A percentile compares a stretch with the other conserved stretches of the same genome.
These are phyloP conservation scores for Orthonychiurus folsomi DNA, from an alignment of 2,888 invertebrate species.

Conservation along the genomic window DNA sequence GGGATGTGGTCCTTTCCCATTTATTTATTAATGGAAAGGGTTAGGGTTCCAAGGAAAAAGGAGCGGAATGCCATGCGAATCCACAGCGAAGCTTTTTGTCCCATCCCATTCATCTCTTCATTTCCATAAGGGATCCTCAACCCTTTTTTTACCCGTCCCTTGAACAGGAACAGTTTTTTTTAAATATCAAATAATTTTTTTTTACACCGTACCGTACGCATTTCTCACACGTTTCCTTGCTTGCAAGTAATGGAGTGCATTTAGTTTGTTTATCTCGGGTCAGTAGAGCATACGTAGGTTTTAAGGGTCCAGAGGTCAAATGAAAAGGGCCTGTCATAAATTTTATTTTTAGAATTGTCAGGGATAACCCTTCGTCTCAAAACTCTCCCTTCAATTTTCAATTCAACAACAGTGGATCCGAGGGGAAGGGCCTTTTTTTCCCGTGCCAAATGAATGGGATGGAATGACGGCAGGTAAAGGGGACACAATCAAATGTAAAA, in stretches of 20 bases:
- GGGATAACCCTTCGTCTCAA: neutral
- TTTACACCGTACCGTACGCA: too few species aligned
- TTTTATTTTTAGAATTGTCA: neutral
- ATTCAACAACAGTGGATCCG: too few species aligned
- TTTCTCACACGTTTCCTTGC: too few species aligned
- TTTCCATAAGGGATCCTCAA: neutral
- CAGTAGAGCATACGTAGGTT: neutral
- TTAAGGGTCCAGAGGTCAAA: neutral
- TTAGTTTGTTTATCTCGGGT: neutral
- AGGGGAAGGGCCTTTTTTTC: too few species aligned
- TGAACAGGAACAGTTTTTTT: too few species aligned
- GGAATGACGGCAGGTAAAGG: too few species aligned
- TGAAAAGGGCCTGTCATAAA: neutral
- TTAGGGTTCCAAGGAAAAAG: neutral
- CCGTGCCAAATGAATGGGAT: too few species aligned
- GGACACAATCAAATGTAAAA: too few species aligned
- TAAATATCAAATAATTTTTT: neutral
- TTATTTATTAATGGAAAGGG: neutral
- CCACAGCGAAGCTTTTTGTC: neutral
- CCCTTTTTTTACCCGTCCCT: neutral
- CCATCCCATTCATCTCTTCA: neutral
- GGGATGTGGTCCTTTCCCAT: too few species aligned
- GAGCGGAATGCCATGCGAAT: neutral
- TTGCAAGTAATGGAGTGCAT: too few species aligned
- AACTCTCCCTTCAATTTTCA: neutral